phyloP scores from a whole-genome alignment of 2,113 vertebrate genomes.

The Panurus biarmicus region DNA sequence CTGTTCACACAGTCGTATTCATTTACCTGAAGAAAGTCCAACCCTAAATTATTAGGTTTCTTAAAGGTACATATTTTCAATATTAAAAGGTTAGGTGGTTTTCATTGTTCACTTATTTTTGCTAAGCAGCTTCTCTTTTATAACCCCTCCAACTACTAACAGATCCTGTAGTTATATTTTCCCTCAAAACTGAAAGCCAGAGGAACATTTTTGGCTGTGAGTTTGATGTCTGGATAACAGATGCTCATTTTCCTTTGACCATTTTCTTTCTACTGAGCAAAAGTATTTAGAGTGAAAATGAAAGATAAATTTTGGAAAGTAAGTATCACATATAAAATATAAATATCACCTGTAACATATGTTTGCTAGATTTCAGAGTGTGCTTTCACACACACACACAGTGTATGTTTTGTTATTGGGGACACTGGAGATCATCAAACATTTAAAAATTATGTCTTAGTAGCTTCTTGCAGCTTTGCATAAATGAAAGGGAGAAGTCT shows the following conservation, averaged over 20 bases:
- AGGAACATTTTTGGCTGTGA: background rate
- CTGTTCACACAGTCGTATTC: background rate
- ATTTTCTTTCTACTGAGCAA: background rate
- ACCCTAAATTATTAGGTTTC: background rate
- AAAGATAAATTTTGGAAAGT: background rate
- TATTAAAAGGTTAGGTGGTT: background rate
- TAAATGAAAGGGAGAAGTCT: background rate
- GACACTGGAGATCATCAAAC: background rate
- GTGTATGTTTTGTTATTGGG: background rate
- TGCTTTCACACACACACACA: background rate
- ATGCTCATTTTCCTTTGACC: constrained; percentile 18
- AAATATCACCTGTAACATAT: background rate
- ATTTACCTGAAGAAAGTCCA: background rate
- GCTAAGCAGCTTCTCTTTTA: background rate
- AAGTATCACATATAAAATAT: background rate
- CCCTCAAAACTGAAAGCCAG: background rate
- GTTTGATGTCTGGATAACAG: constrained; percentile 14
- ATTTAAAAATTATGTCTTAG: background rate
- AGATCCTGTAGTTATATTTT: background rate
- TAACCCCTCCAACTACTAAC: background rate
- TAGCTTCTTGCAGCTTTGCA: background rate
- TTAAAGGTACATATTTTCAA: background rate
- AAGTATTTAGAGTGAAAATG: background rate
- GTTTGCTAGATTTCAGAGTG: background rate
- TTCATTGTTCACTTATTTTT: background rate